phyloP scores from a whole-genome alignment of 2,113 vertebrate species.

The Tretioscincus oriximinensis region DNA sequence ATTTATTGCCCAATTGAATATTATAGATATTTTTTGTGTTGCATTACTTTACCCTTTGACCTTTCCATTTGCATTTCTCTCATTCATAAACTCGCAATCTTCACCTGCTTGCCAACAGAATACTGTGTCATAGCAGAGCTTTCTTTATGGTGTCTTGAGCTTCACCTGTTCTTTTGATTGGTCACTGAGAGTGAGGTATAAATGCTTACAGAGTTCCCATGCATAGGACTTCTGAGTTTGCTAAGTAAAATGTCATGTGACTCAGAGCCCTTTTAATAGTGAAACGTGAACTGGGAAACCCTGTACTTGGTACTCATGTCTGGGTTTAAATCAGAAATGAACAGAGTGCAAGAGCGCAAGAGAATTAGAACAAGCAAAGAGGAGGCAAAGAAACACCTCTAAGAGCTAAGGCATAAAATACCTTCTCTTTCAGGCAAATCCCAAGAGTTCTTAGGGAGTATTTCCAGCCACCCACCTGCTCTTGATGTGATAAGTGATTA shows the following conservation, averaged over 20 bases:
- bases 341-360: neutral
- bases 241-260: neutral
- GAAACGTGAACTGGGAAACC: neutral
- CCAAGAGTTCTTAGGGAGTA: neutral
- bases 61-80: neutral
- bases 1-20: neutral
- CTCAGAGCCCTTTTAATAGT: neutral
- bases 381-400: neutral
- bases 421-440: neutral
- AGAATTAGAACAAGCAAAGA: neutral
- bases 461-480: neutral
- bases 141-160: neutral
- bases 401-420: neutral
- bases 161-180: neutral
- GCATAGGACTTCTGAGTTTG: neutral
- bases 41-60: neutral
- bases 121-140: neutral
- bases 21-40: neutral
- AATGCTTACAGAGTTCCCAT: neutral
- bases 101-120: neutral
- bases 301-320: neutral
- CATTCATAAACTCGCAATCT: neutral
- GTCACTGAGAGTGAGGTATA: neutral
- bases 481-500: neutral
- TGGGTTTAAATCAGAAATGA: neutral